These are phyloP conservation scores for Scrobipalpa atriplicella DNA, from an alignment of 2,888 invertebrate genomes.

Conservation along the genomic window DNA sequence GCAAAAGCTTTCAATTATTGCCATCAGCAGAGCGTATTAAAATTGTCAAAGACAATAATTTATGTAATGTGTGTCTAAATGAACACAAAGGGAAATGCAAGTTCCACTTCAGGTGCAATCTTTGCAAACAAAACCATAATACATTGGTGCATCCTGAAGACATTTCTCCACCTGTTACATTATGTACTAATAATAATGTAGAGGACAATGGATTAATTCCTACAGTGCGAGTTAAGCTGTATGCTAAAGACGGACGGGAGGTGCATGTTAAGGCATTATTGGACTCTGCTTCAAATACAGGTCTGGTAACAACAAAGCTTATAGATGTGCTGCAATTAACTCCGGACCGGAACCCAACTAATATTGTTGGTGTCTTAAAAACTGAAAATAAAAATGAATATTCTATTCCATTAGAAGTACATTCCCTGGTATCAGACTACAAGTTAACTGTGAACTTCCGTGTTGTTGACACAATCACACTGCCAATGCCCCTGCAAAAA, in stretches of 20 bases:
- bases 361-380: too few species aligned
- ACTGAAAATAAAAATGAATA: not conserved
- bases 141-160: slow-evolving; percentile 28
- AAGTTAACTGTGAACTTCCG: not conserved
- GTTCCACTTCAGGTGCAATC: slow-evolving; percentile 23
- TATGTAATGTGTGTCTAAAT: slow-evolving; percentile 27
- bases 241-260: slow-evolving; percentile 18
- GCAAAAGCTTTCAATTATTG: slow-evolving; percentile 9
- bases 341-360: too few species aligned
- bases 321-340: slow-evolving; percentile 20
- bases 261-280: slow-evolving; percentile 31
- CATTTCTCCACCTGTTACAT: too few species aligned
- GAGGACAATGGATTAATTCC: slow-evolving; percentile 27
- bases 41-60: not conserved
- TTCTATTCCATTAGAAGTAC: slow-evolving; percentile 17
- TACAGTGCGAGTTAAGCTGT: slow-evolving; percentile 26
- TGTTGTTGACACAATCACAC: not conserved
- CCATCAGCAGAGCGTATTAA: not conserved
- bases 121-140: slow-evolving; percentile 26
- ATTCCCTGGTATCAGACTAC: slow-evolving; percentile 9
- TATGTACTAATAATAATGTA: too few species aligned
- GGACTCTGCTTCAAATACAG: slow-evolving; percentile 29
- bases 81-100: slow-evolving; percentile 24
- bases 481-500: not conserved
- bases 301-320: slow-evolving; percentile 19